Percentiles rank a stretch among this genome's conserved stretches.
These are phyloP conservation scores for Apodemia mormo DNA, from an alignment of 2,888 invertebrate genomes.

Conservation along the genomic window DNA sequence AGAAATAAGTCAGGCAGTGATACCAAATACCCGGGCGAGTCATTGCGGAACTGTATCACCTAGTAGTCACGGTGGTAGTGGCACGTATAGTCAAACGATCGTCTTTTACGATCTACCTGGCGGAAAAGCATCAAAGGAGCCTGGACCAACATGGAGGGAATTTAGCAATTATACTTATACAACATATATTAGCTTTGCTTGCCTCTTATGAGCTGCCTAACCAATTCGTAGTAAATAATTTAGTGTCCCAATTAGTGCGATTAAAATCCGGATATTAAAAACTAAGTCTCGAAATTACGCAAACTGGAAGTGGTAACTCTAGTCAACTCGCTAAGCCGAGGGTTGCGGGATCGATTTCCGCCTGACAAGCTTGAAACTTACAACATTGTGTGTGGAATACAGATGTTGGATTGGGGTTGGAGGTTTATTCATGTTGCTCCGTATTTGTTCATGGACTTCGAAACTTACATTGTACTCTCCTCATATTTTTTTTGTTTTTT, in stretches of 20 bases:
- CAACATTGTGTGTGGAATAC: conserved; percentile 7
- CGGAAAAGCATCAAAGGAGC: no score
- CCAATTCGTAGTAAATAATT: no score
- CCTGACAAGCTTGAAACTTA: conserved; percentile 1
- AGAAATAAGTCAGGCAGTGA: no score
- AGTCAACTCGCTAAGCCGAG: not conserved
- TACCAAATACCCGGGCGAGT: no score
- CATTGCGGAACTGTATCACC: no score
- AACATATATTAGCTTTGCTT: not conserved
- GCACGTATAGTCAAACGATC: no score
- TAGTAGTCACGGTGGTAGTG: no score
- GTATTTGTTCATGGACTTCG: not conserved
- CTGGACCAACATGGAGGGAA: no score
- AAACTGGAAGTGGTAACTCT: not conserved
- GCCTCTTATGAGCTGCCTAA: not conserved
- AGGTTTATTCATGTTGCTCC: not conserved
- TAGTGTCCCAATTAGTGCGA: not conserved
- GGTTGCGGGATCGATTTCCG: conserved; percentile 11
- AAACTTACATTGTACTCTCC: not conserved
- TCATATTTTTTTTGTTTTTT: no score
- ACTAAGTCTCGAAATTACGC: not conserved
- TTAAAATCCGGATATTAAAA: not conserved
- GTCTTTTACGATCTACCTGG: no score
- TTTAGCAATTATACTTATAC: no score
- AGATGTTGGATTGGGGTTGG: conserved; percentile 2